These are phyloP conservation scores for Cochlearius cochlearius DNA, from an alignment of 2,113 vertebrate genomes.

Conservation along the genomic window DNA sequence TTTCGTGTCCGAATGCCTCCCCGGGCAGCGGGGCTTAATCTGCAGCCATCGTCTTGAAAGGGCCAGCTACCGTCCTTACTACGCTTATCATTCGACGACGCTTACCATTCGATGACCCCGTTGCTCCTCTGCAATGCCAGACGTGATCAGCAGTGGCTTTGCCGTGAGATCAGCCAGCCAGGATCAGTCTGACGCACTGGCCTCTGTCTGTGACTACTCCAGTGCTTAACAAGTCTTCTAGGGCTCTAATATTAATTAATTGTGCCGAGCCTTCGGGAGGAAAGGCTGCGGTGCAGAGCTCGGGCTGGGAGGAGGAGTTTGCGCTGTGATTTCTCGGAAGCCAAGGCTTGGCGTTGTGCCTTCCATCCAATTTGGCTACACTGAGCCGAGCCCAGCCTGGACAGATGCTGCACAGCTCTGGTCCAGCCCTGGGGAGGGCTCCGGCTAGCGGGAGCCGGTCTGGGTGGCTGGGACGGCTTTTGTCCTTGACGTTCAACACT, in stretches of 20 bases:
- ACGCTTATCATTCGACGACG: accelerated
- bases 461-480: background rate
- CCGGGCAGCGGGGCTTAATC: background rate
- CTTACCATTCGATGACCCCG: accelerated
- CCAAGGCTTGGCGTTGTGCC: background rate
- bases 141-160: background rate
- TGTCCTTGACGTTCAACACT: background rate
- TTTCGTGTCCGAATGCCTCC: background rate
- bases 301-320: background rate
- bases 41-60: accelerated
- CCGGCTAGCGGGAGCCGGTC: background rate
- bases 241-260: background rate
- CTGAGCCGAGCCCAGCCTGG: background rate
- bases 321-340: background rate
- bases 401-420: background rate
- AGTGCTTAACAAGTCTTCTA: background rate
- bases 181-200: background rate
- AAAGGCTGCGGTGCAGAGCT: background rate
- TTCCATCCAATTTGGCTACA: background rate
- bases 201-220: background rate
- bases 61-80: background rate
- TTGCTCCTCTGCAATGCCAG: background rate
- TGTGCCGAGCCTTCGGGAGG: background rate
- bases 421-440: background rate
- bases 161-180: background rate